These are phyloP conservation scores for Microcebus ravelobensis DNA, from an alignment of 2,113 vertebrate species.

Conservation along the genomic window DNA sequence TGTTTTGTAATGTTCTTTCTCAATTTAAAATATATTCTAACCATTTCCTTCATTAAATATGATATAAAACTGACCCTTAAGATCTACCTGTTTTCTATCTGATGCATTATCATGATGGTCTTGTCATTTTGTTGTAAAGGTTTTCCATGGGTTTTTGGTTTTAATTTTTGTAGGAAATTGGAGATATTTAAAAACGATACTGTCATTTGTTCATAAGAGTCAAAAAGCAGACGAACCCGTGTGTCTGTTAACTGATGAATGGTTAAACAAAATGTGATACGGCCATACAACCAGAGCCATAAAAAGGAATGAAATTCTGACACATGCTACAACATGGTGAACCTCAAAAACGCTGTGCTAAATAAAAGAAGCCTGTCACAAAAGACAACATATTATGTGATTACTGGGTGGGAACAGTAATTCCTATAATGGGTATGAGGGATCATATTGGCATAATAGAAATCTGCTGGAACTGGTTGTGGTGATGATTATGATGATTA, in stretches of 20 bases:
- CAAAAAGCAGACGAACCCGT: neutral
- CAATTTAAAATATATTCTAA: slow-evolving; percentile 8
- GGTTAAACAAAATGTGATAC: neutral
- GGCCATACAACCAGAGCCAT: neutral
- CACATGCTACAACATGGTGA: neutral
- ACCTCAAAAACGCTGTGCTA: neutral
- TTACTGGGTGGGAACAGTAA: neutral
- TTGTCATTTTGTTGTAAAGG: neutral
- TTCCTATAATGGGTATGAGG: neutral
- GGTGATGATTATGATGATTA: no score
- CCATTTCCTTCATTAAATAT: slow-evolving; percentile 30
- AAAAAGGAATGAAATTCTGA: neutral
- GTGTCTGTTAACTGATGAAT: neutral
- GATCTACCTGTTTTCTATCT: neutral
- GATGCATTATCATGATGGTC: neutral
- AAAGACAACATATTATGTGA: neutral
- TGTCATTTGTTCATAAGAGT: neutral
- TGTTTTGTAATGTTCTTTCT: neutral
- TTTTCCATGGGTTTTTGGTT: neutral
- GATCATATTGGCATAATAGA: neutral
- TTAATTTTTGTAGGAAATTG: neutral
- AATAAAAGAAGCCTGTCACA: neutral
- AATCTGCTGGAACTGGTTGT: neutral
- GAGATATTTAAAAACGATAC: neutral
- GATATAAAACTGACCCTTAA: neutral